phyloP scores from a whole-genome alignment of 2,888 invertebrate genomes.

The Alloscopus bannaensis region DNA sequence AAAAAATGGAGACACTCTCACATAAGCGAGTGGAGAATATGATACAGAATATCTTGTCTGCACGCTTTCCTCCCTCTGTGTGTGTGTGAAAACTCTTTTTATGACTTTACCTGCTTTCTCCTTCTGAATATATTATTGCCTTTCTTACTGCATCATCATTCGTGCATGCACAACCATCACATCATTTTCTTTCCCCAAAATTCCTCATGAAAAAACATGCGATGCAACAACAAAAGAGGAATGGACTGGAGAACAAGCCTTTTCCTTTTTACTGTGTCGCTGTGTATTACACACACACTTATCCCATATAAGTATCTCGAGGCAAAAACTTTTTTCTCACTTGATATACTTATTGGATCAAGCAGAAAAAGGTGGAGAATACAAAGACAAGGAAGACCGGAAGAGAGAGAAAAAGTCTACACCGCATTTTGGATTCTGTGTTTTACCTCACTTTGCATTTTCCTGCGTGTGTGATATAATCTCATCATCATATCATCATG shows the following conservation, averaged over 20 bases:
- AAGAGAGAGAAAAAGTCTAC: background rate
- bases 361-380: background rate
- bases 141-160: slow-evolving; percentile 39
- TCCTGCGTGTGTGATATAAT: slow-evolving; percentile 49
- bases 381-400: background rate
- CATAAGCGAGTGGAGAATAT: slow-evolving; percentile 17
- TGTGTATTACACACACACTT: background rate
- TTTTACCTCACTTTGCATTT: slow-evolving; percentile 56
- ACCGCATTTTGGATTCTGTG: slow-evolving; percentile 43
- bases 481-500: slow-evolving; percentile 38
- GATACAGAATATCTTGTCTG: slow-evolving; percentile 8
- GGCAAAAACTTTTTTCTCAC: slow-evolving; percentile 38
- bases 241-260: slow-evolving; percentile 4
- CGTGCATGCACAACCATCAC: slow-evolving; percentile 49
- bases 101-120: slow-evolving; percentile 58
- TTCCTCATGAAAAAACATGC: slow-evolving; percentile 13
- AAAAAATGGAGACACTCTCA: slow-evolving; percentile 33
- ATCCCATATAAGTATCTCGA: slow-evolving; percentile 29
- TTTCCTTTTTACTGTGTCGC: background rate
- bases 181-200: slow-evolving; percentile 26
- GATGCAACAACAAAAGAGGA: slow-evolving; percentile 31
- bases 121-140: slow-evolving; percentile 58
- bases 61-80: no score
- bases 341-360: slow-evolving; percentile 56
- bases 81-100: slow-evolving; percentile 26